These are phyloP conservation scores for Petrosia ficiformis DNA, from an alignment of 37 sponge, comb jelly and placozoan species.

Conservation along the genomic window DNA sequence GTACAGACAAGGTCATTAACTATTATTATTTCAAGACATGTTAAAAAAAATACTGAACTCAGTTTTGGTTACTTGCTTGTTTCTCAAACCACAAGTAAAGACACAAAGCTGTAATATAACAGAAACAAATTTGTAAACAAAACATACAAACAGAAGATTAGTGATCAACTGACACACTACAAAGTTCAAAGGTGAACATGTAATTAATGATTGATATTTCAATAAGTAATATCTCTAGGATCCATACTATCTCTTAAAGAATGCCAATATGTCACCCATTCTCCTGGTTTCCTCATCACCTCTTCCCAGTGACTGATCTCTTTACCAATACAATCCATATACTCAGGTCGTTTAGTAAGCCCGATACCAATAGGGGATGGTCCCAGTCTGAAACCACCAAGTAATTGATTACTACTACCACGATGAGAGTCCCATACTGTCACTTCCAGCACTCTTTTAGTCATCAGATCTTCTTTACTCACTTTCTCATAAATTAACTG, in stretches of 20 bases:
- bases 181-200: too few relatives aligned
- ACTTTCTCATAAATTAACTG: conserved; percentile 22
- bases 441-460: conserved; percentile 44
- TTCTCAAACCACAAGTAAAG: too few relatives aligned
- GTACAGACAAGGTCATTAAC: too few relatives aligned
- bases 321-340: conserved; percentile 45
- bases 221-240: not conserved
- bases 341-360: conserved; percentile 5
- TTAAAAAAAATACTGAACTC: too few relatives aligned
- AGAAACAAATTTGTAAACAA: too few relatives aligned
- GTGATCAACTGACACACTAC: too few relatives aligned
- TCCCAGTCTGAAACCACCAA: conserved; percentile 63
- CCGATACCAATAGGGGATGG: not conserved
- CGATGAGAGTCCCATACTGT: conserved; percentile 62
- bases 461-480: conserved; percentile 19
- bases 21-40: too few relatives aligned
- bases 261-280: conserved; percentile 69
- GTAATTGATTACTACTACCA: conserved; percentile 53
- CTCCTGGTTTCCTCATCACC: conserved; percentile 39
- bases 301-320: conserved; percentile 64
- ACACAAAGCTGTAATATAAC: too few relatives aligned
- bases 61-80: too few relatives aligned
- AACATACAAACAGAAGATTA: too few relatives aligned
- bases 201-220: too few relatives aligned
- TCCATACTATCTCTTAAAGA: conserved; percentile 38